Conservation (phyloP, 1,140 invertebrate species). For the Drosophila aff. region DNA sequence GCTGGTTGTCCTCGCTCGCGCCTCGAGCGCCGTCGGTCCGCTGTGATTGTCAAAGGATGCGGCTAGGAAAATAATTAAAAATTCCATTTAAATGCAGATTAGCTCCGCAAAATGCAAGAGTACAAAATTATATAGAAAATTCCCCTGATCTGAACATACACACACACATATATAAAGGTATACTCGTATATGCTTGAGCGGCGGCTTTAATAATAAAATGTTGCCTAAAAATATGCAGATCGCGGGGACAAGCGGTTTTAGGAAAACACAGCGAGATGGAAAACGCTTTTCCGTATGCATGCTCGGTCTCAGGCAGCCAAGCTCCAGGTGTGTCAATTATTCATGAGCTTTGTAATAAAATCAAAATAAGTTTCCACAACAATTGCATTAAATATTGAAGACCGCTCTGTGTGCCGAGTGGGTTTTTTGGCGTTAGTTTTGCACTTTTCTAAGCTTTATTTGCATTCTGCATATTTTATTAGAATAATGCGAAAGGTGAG, state of each 20-base stretch:
- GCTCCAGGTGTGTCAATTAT: constrained; percentile 44
- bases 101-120: constrained; percentile 74
- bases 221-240: constrained; percentile 78
- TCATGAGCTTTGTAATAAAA: constrained; percentile 72
- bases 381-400: constrained; percentile 69
- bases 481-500: constrained; percentile 4
- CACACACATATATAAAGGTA: background rate
- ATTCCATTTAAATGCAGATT: constrained; percentile 83
- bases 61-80: constrained; percentile 81
- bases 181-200: too few relatives aligned
- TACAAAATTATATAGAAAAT: constrained; percentile 70
- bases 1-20: constrained; percentile 12
- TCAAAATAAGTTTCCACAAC: constrained; percentile 74
- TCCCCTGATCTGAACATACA: constrained; percentile 19
- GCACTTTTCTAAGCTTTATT: constrained; percentile 72
- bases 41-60: constrained; percentile 80
- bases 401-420: constrained; percentile 25
- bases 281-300: constrained; percentile 50
- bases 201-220: constrained; percentile 68
- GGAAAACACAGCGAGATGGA: constrained; percentile 53
- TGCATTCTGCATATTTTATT: constrained; percentile 45
- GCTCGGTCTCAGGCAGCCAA: constrained; percentile 14
- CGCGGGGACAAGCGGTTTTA: constrained; percentile 47
- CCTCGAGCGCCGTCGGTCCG: constrained; percentile 42
- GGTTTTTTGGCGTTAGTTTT: constrained; percentile 33